phyloP scores from a whole-genome alignment of 2,888 invertebrate genomes.

The Drosophila leonis region DNA sequence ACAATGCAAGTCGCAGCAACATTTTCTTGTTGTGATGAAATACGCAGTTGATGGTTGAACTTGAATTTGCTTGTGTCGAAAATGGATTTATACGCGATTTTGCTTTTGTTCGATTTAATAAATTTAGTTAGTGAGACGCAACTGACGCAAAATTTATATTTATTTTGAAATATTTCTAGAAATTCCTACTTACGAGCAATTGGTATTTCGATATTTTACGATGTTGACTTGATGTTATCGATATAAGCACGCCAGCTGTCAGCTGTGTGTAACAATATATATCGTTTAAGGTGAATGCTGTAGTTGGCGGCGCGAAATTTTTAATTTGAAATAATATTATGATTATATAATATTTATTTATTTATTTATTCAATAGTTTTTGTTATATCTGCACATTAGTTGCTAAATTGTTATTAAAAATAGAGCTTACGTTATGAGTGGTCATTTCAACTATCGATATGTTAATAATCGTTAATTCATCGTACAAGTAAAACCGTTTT shows the following conservation, averaged over 20 bases:
- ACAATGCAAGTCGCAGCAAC: slow-evolving; percentile 76
- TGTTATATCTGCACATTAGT: too few relatives aligned
- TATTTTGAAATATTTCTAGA: slow-evolving; percentile 47
- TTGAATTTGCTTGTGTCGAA: slow-evolving; percentile 6
- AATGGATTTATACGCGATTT: not conserved
- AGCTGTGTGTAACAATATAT: not conserved
- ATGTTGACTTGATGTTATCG: slow-evolving; percentile 22
- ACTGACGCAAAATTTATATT: slow-evolving; percentile 9
- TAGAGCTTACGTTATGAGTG: too few relatives aligned
- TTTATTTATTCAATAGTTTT: accelerated
- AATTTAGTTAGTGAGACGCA: slow-evolving; percentile 10
- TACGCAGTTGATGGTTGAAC: slow-evolving; percentile 30
- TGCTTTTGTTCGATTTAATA: slow-evolving; percentile 1
- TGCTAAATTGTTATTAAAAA: not conserved
- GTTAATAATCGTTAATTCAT: not conserved
- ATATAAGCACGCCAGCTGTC: slow-evolving; percentile 2
- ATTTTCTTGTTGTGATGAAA: slow-evolving; percentile 78
- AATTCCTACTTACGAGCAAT: slow-evolving; percentile 26
- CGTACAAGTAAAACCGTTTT: slow-evolving; percentile 3
- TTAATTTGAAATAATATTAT: not conserved
- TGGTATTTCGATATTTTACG: slow-evolving; percentile 7
- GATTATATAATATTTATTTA: not conserved
- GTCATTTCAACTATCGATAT: slow-evolving; percentile 17
- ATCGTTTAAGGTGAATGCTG: not conserved
- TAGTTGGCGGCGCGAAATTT: not conserved